Percentiles rank a stretch among this genome's conserved stretches.
These are phyloP conservation scores for Scolopax rusticola DNA, from an alignment of 2,797 vertebrate genomes.

Conservation along the genomic window DNA sequence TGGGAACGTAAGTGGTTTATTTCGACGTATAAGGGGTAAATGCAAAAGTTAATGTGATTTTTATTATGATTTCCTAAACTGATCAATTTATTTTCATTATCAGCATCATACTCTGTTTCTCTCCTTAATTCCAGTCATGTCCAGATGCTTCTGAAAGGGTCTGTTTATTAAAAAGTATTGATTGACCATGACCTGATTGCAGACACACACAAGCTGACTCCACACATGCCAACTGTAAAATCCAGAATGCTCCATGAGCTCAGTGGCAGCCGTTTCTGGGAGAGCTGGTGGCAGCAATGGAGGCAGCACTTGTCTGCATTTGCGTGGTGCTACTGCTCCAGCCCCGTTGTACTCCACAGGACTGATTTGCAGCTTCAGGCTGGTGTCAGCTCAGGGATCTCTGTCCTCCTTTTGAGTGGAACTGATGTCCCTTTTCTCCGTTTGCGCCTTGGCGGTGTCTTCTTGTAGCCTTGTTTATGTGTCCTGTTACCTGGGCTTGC, in stretches of 20 bases:
- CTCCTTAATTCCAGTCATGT: not conserved
- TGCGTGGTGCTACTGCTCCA: not conserved
- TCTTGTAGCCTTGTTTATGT: not conserved
- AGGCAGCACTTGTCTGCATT: not conserved
- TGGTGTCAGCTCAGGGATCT: not conserved
- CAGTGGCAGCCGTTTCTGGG: not conserved
- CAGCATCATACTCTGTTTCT: not conserved
- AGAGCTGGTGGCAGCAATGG: accelerated
- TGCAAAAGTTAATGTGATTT: not conserved
- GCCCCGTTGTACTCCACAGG: not conserved
- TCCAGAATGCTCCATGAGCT: not conserved
- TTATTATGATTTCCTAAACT: not conserved
- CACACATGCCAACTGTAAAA: not conserved
- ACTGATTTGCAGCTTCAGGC: not conserved
- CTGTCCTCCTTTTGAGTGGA: not conserved
- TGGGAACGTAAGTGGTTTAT: constrained; percentile 89
- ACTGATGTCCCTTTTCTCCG: not conserved
- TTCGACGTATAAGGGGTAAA: not conserved
- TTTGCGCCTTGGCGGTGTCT: not conserved
- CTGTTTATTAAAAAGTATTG: not conserved
- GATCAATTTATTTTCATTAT: not conserved
- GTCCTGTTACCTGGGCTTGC: not conserved
- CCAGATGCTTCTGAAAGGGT: not conserved
- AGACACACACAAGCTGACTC: not conserved
- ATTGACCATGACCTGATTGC: not conserved